Conservation (phyloP, 2,113 vertebrate genomes). For the Lanius ludovicianus region DNA sequence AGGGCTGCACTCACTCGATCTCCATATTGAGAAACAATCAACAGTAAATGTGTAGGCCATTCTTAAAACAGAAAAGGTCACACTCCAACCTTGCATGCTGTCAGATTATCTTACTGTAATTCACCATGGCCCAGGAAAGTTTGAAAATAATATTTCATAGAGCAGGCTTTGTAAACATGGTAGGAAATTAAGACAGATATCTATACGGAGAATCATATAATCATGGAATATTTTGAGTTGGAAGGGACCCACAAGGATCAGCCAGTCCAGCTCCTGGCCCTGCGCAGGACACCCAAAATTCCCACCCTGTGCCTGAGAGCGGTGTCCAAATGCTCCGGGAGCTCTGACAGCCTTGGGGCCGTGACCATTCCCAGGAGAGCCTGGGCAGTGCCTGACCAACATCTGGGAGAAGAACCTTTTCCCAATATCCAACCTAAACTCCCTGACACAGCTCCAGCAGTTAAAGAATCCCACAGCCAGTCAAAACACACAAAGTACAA, state of each 20-base stretch:
- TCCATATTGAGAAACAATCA: neutral
- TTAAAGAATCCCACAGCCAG: neutral
- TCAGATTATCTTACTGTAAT: neutral
- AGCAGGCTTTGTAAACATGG: neutral
- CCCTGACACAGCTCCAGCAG: neutral
- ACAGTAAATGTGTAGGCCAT: neutral
- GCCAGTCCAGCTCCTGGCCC: neutral
- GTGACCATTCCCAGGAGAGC: neutral
- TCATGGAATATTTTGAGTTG: neutral
- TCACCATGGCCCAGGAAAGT: neutral
- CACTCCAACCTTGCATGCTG: neutral
- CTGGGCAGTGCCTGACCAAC: neutral
- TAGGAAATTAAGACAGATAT: neutral
- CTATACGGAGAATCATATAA: neutral
- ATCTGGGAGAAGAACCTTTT: neutral
- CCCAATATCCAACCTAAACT: neutral
- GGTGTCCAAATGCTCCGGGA: rapidly evolving
- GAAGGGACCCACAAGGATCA: neutral
- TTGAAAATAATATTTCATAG: neutral
- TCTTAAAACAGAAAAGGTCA: neutral
- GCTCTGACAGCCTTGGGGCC: neutral
- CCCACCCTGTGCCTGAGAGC: neutral
- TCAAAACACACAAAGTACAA: neutral
- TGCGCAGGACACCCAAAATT: neutral
- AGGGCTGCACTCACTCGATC: neutral